Percentiles rank a stretch among this genome's conserved stretches.
These are phyloP conservation scores for Uropsilus gracilis DNA, from an alignment of 2,113 vertebrate species.

Conservation along the genomic window DNA sequence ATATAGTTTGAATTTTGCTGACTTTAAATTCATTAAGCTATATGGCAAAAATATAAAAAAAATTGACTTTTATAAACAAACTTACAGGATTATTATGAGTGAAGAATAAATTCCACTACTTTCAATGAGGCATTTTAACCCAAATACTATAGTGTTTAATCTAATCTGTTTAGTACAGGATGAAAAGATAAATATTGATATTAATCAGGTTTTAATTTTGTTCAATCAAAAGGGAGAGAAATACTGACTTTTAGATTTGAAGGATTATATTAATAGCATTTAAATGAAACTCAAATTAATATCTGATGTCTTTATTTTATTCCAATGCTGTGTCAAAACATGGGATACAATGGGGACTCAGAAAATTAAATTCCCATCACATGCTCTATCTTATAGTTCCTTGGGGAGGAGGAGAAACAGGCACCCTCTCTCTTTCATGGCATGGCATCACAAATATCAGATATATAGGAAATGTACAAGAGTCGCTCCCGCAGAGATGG, in stretches of 20 bases:
- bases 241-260: neutral
- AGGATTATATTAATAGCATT: neutral
- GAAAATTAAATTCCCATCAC: neutral
- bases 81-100: neutral
- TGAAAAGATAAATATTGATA: too few species aligned
- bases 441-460: neutral
- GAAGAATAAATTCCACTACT: neutral
- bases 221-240: neutral
- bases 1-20: neutral
- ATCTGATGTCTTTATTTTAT: neutral
- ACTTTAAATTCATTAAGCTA: neutral
- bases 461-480: neutral
- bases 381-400: neutral
- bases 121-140: neutral
- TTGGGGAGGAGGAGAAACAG: too few species aligned
- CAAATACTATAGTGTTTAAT: neutral
- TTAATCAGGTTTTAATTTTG: too few species aligned
- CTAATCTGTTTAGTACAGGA: too few species aligned
- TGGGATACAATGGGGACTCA: neutral
- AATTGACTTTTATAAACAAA: neutral
- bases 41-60: neutral
- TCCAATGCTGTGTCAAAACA: neutral
- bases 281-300: neutral
- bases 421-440: too few species aligned
- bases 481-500: neutral